These are phyloP conservation scores for Trochalopteron elliotii DNA, from an alignment of 2,113 vertebrate genomes.

Conservation along the genomic window DNA sequence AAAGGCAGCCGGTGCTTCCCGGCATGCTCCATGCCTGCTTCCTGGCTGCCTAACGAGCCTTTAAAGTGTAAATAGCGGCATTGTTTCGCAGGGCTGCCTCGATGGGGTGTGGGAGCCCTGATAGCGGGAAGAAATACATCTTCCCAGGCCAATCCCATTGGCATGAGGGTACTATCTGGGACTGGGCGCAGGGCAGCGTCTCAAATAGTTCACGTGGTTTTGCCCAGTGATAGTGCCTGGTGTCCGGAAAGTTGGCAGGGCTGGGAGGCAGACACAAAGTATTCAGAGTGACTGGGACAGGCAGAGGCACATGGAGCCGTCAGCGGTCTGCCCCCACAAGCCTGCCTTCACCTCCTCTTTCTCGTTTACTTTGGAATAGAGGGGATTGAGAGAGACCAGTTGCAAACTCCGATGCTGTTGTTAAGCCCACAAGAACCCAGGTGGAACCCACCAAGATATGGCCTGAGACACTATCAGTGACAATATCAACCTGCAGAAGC, in stretches of 20 bases:
- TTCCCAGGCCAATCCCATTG: not conserved
- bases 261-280: not conserved
- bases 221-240: not conserved
- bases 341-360: not conserved
- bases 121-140: not conserved
- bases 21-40: slow-evolving; percentile 32
- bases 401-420: rapidly evolving
- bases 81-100: slow-evolving; percentile 45
- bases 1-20: slow-evolving; percentile 3
- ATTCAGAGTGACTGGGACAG: not conserved
- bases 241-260: not conserved
- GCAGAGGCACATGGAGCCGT: not conserved
- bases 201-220: not conserved
- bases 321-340: not conserved
- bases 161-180: not conserved
- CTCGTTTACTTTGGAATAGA: not conserved
- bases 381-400: not conserved
- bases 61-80: slow-evolving; percentile 54
- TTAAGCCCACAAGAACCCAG: not conserved
- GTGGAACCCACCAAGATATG: not conserved
- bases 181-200: not conserved
- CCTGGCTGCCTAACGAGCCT: slow-evolving; percentile 44
- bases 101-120: not conserved
- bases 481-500: not conserved
- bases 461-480: not conserved